These are phyloP conservation scores for Listrodromus nycthemerus DNA, from an alignment of 2,888 invertebrate species.

Conservation along the genomic window DNA sequence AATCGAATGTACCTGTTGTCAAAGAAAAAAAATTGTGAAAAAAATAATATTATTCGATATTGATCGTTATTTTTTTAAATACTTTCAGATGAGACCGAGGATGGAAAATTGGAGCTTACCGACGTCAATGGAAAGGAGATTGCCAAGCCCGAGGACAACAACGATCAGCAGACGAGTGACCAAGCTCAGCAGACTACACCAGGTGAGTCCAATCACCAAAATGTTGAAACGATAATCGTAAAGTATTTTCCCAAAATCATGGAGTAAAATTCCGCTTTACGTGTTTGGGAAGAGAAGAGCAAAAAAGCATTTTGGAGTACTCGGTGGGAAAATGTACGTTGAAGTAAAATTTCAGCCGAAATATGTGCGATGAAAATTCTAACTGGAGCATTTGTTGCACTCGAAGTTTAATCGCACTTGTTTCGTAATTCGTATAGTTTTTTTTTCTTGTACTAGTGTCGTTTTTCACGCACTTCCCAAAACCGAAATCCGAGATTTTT, in stretches of 20 bases:
- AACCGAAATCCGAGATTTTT: no score
- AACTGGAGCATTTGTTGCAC: no score
- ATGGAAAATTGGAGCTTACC: constrained; percentile 37
- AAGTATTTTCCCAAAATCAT: not conserved
- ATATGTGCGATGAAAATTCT: no score
- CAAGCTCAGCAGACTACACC: constrained; percentile 79
- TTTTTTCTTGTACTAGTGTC: no score
- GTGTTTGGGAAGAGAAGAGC: no score
- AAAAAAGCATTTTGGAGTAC: no score
- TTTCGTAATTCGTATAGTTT: no score
- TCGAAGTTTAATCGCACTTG: no score
- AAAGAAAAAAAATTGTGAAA: not conserved
- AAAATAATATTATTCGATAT: not conserved
- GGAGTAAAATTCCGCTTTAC: no score
- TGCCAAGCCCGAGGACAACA: constrained; percentile 67
- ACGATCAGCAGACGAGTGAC: constrained; percentile 76
- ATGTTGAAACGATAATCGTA: not conserved
- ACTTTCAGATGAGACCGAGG: constrained; percentile 54
- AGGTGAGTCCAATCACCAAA: constrained; percentile 70
- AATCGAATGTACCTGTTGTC: not conserved
- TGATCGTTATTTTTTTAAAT: constrained; percentile 2
- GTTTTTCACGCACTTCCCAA: no score
- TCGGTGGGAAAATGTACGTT: no score
- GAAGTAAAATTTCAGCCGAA: no score
- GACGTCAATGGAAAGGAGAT: constrained; percentile 55